phyloP scores from a whole-genome alignment of 2,797 vertebrate genomes.

The Enteromius fasciolatus region DNA sequence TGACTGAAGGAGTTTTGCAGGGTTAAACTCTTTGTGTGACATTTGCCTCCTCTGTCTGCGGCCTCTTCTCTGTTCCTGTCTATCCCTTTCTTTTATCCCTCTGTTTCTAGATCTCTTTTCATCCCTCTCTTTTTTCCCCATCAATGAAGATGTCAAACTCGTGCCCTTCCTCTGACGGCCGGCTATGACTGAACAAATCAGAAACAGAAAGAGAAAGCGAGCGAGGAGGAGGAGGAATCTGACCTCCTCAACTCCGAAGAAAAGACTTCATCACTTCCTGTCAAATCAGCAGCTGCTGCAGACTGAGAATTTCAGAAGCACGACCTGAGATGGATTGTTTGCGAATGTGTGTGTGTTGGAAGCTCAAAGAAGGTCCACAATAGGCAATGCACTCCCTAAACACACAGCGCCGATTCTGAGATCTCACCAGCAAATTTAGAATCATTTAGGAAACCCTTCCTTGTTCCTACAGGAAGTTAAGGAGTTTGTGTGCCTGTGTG shows the following conservation, averaged over 20 bases:
- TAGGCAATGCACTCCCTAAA: slow-evolving; percentile 40
- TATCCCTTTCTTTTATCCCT: slow-evolving; percentile 45
- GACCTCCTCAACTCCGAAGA: slow-evolving; percentile 52
- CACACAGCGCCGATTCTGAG: slow-evolving; percentile 33
- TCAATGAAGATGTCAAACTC: slow-evolving; percentile 62
- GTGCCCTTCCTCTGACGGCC: slow-evolving; percentile 53
- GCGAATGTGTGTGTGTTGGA: slow-evolving; percentile 58
- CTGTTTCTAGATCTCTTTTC: slow-evolving; percentile 44
- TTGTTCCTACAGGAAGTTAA: slow-evolving; percentile 19
- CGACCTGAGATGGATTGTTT: slow-evolving; percentile 39
- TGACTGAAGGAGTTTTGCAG: slow-evolving; percentile 44
- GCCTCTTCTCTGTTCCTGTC: slow-evolving; percentile 50
- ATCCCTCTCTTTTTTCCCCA: slow-evolving; percentile 46
- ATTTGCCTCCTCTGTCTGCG: slow-evolving; percentile 54
- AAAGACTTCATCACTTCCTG: slow-evolving; percentile 64
- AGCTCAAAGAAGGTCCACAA: slow-evolving; percentile 59
- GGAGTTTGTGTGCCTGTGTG: slow-evolving; percentile 6
- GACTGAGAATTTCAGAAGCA: slow-evolving; percentile 48
- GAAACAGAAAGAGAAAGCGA: slow-evolving; percentile 47
- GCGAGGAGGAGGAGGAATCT: slow-evolving; percentile 51
- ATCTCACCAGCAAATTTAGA: slow-evolving; percentile 20
- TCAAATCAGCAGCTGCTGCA: slow-evolving; percentile 59
- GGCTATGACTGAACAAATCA: slow-evolving; percentile 52
- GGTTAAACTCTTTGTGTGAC: slow-evolving; percentile 60
- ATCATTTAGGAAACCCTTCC: slow-evolving; percentile 14